Percentiles rank a stretch among this genome's conserved stretches.
Conservation (phyloP, 2,888 invertebrate genomes). For the Platycheirus rosarum region DNA sequence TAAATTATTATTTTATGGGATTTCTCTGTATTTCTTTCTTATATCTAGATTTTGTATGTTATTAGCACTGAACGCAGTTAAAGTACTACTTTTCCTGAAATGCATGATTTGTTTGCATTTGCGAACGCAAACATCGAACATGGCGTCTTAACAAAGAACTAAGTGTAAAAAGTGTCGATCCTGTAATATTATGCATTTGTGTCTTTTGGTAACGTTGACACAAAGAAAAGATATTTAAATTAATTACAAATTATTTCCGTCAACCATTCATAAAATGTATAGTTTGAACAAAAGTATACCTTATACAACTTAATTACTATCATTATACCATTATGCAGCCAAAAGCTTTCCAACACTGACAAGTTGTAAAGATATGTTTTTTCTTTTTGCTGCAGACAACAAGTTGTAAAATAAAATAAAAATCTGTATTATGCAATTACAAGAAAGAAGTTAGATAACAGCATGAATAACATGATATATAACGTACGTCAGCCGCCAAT, state of each 20-base stretch:
- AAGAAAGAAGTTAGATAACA: slow-evolving; percentile 38
- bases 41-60: no score
- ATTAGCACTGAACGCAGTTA: background rate
- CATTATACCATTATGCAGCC: slow-evolving; percentile 20
- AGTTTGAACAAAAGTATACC: no score
- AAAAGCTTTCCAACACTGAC: slow-evolving; percentile 42
- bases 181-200: slow-evolving; percentile 3
- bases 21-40: no score
- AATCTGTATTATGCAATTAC: slow-evolving; percentile 59
- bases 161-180: background rate
- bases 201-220: no score
- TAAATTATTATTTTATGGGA: no score
- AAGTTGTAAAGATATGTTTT: slow-evolving; percentile 21
- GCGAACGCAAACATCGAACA: slow-evolving; percentile 7
- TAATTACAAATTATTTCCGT: no score
- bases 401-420: slow-evolving; percentile 16
- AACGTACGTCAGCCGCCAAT: slow-evolving; percentile 64
- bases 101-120: background rate
- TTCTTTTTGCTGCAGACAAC: slow-evolving; percentile 18
- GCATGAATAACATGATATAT: slow-evolving; percentile 64
- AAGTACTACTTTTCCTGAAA: background rate
- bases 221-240: no score
- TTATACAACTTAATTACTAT: slow-evolving; percentile 15
- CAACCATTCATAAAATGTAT: no score
- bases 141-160: slow-evolving; percentile 11